A percentile compares a stretch with the other conserved stretches of the same genome.
Conservation (phyloP, 1,140 invertebrate genomes). For the Thereuonema tuberculata region DNA sequence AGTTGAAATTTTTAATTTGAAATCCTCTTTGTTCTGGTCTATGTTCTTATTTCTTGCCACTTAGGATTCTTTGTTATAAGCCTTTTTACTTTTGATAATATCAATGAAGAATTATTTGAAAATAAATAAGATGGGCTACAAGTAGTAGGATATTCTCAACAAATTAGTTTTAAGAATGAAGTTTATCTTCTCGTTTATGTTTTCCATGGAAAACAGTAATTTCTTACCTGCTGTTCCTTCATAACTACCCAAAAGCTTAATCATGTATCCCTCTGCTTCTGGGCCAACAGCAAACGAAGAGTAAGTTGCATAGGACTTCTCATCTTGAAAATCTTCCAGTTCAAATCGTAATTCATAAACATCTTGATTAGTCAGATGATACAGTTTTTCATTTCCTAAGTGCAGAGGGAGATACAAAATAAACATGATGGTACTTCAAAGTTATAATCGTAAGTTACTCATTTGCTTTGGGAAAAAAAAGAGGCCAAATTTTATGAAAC, state of each 20-base stretch:
- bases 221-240: slow-evolving; percentile 42
- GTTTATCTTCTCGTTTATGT: no score
- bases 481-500: no score
- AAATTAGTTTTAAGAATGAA: background rate
- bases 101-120: no score
- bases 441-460: no score
- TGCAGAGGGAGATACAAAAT: background rate
- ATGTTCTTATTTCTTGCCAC: no score
- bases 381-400: slow-evolving; percentile 37
- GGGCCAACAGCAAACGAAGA: slow-evolving; percentile 46
- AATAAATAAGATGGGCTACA: background rate
- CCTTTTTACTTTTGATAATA: no score
- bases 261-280: slow-evolving; percentile 46
- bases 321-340: slow-evolving; percentile 42
- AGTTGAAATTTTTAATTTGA: no score
- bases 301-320: slow-evolving; percentile 41
- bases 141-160: background rate
- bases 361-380: slow-evolving; percentile 40
- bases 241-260: slow-evolving; percentile 45
- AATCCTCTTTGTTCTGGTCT: no score
- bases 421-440: no score
- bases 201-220: no score
- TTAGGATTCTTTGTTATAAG: no score
- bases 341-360: slow-evolving; percentile 47
- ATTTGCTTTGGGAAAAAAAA: no score